Base-by-base conservation (phyloP, 2,888 invertebrate genomes). In the Caenorhabditis sp. region DNA sequence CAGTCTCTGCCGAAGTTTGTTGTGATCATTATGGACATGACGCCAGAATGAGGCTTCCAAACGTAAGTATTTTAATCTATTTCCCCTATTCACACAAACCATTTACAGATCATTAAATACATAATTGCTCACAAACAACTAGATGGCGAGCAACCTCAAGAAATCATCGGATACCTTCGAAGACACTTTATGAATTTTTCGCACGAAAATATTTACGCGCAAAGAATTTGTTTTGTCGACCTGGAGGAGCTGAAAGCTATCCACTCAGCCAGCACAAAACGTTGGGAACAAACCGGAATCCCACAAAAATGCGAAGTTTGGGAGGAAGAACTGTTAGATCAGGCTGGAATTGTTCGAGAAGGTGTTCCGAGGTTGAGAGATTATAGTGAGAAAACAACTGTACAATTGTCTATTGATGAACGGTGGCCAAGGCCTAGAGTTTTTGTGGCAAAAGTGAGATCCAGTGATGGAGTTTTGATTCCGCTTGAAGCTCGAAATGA, bases 21-120 rank as follows among this genome's bases (percentile, higher is more conserved):
- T 77, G 80, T 8, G 82, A 82, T 70, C 82, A 82, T 67, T 82
- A 82, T 43, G 82, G 80, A 0, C 82, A 82, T 63, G 82, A 82
- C 31, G 75, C 82, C 17, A 50, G 80, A 38, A 77, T 82, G 76
- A 63, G 82, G 21, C 64, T 81, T 38, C 82, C 82, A 3, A 73
- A 77, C 31, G 74, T 74, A 53, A 27, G 49, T 7, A 31, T 31
- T 31, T 53, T 38, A 54, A 36, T n/a, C n/a, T 38, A 56, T 43
- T 27, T 56, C 36, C 1, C n/a, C 14, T 36, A 57, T 54, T 20
- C 1, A 56, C 10, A 25, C 1, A 31, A 27, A 23, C 3, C 10
- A 10, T 49, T 65, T 70, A 38, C 56, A 72, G 72, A 59, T 75
- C 38, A 82, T 81, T 54, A 82, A 82, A 49, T 77, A 78, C 23